A percentile compares a stretch with the other conserved stretches of the same genome.
Evolutionary conservation across 2,888 invertebrate species (phyloP).

Genomic region (Cotesia congregata): DNA sequence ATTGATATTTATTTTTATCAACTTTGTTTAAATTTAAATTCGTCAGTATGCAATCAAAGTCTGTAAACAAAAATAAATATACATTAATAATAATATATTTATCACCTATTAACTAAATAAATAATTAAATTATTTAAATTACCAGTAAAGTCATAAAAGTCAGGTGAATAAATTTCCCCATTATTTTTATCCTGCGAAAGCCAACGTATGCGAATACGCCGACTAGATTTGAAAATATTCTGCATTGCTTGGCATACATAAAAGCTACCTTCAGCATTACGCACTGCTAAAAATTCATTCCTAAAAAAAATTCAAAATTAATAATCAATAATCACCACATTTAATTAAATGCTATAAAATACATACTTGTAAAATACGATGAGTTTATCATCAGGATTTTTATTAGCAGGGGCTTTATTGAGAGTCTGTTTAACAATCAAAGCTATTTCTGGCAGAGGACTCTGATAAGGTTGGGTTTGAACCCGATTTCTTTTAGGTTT

Average conservation of each 20-base stretch:
- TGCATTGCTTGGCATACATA: constrained; percentile 92
- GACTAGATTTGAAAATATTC: constrained; percentile 89
- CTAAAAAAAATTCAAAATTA: constrained; percentile 68
- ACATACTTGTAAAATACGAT: constrained; percentile 89
- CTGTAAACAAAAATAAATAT: constrained; percentile 68
- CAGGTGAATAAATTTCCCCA: constrained; percentile 85
- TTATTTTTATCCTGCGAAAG: constrained; percentile 82
- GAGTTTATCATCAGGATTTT: constrained; percentile 82
- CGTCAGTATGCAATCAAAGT: constrained; percentile 91
- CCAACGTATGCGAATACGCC: constrained; percentile 92
- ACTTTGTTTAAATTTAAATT: constrained; percentile 84
- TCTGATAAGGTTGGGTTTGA: constrained; percentile 86
- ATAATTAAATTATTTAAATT: constrained; percentile 40
- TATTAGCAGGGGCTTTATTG: constrained; percentile 73
- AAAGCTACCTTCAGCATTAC: constrained; percentile 90
- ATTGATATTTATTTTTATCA: constrained; percentile 79
- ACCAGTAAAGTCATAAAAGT: constrained; percentile 92
- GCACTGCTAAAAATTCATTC: constrained; percentile 91
- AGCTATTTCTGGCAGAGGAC: constrained; percentile 84
- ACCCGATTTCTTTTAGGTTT: constrained; percentile 74
- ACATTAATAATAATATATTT: constrained; percentile 38
- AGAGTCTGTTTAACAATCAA: constrained; percentile 80
- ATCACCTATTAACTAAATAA: constrained; percentile 25
- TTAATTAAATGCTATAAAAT: not conserved
- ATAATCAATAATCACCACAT: not conserved